Conservation (phyloP, 2,797 vertebrate species). For the Mormyrus hasselquistii region DNA sequence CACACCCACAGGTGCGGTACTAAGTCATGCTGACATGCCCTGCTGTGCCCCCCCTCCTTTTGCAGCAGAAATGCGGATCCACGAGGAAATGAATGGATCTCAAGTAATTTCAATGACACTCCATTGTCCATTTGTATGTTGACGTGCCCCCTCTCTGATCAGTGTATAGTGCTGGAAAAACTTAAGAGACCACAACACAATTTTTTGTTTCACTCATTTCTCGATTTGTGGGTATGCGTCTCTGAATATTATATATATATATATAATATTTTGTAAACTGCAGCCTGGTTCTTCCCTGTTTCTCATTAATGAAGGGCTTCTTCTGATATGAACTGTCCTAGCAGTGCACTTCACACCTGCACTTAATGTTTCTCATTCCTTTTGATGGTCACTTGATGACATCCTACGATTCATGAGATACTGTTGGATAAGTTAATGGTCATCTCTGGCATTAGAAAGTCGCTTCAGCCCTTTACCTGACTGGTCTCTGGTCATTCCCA, state of each 20-base stretch:
- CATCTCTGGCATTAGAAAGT: not conserved
- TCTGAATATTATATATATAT: too few relatives aligned
- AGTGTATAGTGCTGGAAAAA: too few relatives aligned
- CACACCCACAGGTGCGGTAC: conserved; percentile 81
- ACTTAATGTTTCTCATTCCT: not conserved
- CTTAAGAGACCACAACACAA: too few relatives aligned
- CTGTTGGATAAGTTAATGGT: not conserved
- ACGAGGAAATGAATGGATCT: not conserved
- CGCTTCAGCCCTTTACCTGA: not conserved
- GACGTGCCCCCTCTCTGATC: not conserved
- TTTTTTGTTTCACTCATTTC: too few relatives aligned
- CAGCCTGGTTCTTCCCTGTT: not conserved
- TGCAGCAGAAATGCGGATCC: not conserved
- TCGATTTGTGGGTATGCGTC: too few relatives aligned
- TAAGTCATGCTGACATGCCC: not conserved
- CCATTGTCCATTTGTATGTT: not conserved
- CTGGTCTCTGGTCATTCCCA: not conserved
- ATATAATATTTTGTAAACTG: not conserved
- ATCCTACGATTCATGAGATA: not conserved
- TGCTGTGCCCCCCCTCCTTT: not conserved
- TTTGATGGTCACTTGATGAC: not conserved
- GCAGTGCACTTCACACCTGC: not conserved
- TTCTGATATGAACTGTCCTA: not conserved
- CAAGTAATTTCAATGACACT: not conserved
- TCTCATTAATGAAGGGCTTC: not conserved